These are phyloP conservation scores for Odontesthes bonariensis DNA, from an alignment of 2,113 vertebrate genomes.

Conservation along the genomic window DNA sequence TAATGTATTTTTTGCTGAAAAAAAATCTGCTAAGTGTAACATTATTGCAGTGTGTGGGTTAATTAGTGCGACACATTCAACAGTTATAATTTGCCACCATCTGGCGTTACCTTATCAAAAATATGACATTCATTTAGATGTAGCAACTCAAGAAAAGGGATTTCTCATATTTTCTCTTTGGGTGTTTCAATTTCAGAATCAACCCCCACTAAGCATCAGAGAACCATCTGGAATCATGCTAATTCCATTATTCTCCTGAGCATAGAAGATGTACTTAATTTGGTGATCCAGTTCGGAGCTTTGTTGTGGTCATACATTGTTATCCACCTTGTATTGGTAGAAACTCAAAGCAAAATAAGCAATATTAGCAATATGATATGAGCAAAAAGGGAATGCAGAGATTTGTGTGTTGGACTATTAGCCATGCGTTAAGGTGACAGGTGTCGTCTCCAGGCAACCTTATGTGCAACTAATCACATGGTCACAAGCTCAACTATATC, in stretches of 20 bases:
- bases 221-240: background rate
- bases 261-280: background rate
- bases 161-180: background rate
- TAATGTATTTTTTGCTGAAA: background rate
- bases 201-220: background rate
- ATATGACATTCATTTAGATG: background rate
- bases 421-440: too few species aligned
- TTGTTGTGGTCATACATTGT: too few species aligned
- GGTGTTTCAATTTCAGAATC: background rate
- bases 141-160: background rate
- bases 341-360: too few species aligned
- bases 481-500: too few species aligned
- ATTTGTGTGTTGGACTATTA: too few species aligned
- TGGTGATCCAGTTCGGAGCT: background rate
- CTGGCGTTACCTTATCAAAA: background rate
- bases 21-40: too few species aligned
- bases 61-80: background rate
- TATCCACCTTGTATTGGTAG: too few species aligned
- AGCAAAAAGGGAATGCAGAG: too few species aligned
- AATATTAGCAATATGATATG: too few species aligned
- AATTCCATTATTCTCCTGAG: background rate
- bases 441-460: too few species aligned
- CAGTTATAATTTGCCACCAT: background rate
- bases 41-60: background rate
- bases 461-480: too few species aligned